These are phyloP conservation scores for Diadegma fenestrale DNA, from an alignment of 2,888 invertebrate genomes.

Conservation along the genomic window DNA sequence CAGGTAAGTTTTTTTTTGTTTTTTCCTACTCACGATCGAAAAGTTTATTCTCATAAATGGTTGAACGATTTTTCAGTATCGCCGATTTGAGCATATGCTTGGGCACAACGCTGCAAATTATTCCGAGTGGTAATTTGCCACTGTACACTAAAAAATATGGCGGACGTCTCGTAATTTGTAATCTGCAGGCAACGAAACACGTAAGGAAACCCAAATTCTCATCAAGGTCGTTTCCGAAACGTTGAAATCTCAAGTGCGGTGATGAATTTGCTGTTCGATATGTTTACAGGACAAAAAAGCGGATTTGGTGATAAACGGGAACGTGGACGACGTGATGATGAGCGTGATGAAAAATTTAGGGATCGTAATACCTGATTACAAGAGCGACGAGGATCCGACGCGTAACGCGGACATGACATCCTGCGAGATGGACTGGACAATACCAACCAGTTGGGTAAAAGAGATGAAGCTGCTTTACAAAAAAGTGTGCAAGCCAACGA, in stretches of 20 bases:
- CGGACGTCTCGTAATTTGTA: constrained; percentile 96
- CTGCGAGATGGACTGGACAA: constrained; percentile 90
- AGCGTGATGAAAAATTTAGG: constrained; percentile 91
- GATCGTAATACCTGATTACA: constrained; percentile 91
- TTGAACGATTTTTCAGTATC: constrained; percentile 87
- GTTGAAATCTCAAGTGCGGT: background rate
- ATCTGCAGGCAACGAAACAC: constrained; percentile 99
- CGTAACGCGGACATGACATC: constrained; percentile 85
- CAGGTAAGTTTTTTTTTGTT: constrained; percentile 86
- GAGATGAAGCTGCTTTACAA: constrained; percentile 88
- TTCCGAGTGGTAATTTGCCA: constrained; percentile 98
- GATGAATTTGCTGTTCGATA: background rate
- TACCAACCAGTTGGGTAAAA: constrained; percentile 87
- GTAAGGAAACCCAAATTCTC: constrained; percentile 86
- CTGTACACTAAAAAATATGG: constrained; percentile 93
- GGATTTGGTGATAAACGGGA: constrained; percentile 94
- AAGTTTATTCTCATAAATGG: background rate
- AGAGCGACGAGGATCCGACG: constrained; percentile 89
- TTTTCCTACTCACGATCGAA: background rate
- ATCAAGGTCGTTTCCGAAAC: no score
- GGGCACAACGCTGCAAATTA: constrained; percentile 99
- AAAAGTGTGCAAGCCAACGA: constrained; percentile 84
- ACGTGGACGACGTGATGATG: constrained; percentile 93
- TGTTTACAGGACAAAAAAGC: constrained; percentile 94
- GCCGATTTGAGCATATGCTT: constrained; percentile 97